Evolutionary conservation across 1,140 invertebrate species (phyloP).

Genomic region (Drosophila suzukii): DNA sequence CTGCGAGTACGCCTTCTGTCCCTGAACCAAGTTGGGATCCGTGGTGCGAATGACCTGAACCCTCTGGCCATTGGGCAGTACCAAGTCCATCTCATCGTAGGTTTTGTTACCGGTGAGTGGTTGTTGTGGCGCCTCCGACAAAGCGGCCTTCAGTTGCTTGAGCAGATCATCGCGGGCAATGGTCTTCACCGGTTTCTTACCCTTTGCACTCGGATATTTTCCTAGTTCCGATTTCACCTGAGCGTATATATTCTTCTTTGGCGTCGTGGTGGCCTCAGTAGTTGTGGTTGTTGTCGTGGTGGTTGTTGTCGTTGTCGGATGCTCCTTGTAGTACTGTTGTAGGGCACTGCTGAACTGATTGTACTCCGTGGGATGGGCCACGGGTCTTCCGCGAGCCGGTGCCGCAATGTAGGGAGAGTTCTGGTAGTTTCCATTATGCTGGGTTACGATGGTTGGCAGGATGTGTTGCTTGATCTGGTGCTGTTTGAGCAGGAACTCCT

Average conservation of each 20-base stretch:
- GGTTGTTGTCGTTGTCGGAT: conserved; percentile 85
- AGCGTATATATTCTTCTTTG: conserved; percentile 68
- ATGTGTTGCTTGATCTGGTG: conserved; percentile 86
- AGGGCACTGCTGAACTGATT: conserved; percentile 84
- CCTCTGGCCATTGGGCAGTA: conserved; percentile 90
- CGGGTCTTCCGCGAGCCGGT: conserved; percentile 70
- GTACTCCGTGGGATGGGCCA: conserved; percentile 84
- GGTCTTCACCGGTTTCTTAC: conserved; percentile 80
- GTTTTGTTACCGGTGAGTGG: conserved; percentile 87
- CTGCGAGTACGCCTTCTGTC: conserved; percentile 77
- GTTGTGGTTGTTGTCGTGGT: conserved; percentile 82
- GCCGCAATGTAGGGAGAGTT: conserved; percentile 52
- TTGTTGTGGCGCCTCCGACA: conserved; percentile 88
- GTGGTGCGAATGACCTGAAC: conserved; percentile 89
- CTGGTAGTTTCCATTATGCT: conserved; percentile 79
- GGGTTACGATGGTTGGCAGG: conserved; percentile 70
- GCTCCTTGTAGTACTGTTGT: conserved; percentile 85
- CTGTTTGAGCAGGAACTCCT: conserved; percentile 87
- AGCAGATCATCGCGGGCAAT: conserved; percentile 87
- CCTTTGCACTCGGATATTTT: conserved; percentile 65
- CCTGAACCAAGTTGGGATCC: conserved; percentile 87
- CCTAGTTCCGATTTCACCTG: conserved; percentile 75
- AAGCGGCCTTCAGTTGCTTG: conserved; percentile 89
- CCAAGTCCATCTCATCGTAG: conserved; percentile 89
- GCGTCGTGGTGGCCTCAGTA: conserved; percentile 78